phyloP scores from a whole-genome alignment of 2,797 vertebrate genomes.

The Champsocephalus esox region DNA sequence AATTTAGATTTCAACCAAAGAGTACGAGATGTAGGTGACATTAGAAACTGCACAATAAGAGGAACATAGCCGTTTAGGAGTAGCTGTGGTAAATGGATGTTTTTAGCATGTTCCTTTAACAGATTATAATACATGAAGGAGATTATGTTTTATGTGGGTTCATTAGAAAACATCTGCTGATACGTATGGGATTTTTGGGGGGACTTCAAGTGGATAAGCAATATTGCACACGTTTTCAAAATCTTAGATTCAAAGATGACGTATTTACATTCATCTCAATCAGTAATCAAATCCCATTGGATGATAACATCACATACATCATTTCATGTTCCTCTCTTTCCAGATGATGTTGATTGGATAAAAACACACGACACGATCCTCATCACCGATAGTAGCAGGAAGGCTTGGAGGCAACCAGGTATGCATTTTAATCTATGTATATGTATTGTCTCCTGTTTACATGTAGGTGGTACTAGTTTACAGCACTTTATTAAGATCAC shows the following conservation, averaged over 20 bases:
- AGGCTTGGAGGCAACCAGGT: conserved; percentile 31
- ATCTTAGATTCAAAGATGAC: not conserved
- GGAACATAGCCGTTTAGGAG: too few relatives aligned
- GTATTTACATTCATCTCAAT: not conserved
- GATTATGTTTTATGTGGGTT: too few relatives aligned
- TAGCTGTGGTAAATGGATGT: not conserved
- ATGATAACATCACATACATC: not conserved
- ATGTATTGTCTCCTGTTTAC: not conserved
- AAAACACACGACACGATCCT: conserved; percentile 9
- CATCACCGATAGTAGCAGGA: not conserved
- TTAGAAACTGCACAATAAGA: too few relatives aligned
- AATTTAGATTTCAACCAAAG: not conserved
- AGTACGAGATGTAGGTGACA: not conserved
- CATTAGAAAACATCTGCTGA: too few relatives aligned
- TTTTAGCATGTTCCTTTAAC: too few relatives aligned
- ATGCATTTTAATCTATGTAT: not conserved
- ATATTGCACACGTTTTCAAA: too few relatives aligned
- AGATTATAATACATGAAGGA: too few relatives aligned
- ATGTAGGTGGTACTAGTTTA: conserved; percentile 9
- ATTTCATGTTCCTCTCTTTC: conserved; percentile 3
- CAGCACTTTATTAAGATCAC: not conserved
- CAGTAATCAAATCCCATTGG: not conserved
- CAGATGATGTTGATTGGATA: conserved; percentile 11
- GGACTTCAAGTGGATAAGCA: too few relatives aligned
- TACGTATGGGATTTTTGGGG: too few relatives aligned